These are phyloP conservation scores for Paradoxurus hermaphroditus DNA, from an alignment of 2,113 vertebrate species.

Conservation along the genomic window DNA sequence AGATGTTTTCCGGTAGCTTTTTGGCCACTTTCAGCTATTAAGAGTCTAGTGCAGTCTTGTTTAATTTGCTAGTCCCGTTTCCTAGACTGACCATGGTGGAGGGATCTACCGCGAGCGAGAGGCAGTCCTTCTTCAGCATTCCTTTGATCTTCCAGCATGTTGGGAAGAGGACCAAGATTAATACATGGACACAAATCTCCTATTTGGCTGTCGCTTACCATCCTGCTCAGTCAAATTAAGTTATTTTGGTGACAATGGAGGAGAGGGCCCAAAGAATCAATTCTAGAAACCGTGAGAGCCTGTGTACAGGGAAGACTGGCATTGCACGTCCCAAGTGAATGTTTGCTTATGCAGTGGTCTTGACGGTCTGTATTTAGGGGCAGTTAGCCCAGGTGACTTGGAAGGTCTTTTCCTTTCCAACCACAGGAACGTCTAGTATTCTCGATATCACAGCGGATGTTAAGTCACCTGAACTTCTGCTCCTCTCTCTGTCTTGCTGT, in stretches of 20 bases:
- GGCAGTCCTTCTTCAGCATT: background rate
- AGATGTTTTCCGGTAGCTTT: background rate
- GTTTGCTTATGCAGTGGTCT: background rate
- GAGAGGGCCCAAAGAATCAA: background rate
- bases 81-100: background rate
- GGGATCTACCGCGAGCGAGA: background rate
- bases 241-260: background rate
- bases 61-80: background rate
- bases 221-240: background rate
- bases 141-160: background rate
- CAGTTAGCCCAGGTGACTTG: background rate
- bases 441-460: background rate
- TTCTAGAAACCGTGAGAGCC: background rate
- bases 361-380: background rate
- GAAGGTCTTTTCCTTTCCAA: background rate
- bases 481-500: background rate
- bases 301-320: background rate
- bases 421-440: background rate
- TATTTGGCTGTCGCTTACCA: background rate
- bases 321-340: background rate
- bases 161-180: background rate
- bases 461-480: background rate
- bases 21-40: background rate
- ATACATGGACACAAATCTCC: background rate
- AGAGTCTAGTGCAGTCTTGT: background rate